Conservation (phyloP, 1,140 invertebrate genomes). For the Listronotus bonariensis region DNA sequence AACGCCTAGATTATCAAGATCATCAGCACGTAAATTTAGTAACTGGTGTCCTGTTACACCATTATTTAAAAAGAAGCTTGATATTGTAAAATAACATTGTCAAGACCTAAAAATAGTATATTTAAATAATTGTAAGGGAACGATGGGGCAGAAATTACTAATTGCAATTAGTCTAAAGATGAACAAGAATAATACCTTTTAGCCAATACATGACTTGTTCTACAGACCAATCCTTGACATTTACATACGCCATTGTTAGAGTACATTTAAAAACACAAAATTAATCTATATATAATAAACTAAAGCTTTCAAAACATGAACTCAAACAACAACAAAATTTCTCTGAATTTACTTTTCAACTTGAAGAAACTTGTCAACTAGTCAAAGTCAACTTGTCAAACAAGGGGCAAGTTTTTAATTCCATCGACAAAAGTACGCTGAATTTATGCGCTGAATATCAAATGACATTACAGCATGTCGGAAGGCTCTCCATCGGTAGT, state of each 20-base stretch:
- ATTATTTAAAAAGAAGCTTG: slow-evolving; percentile 80
- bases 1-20: slow-evolving; percentile 84
- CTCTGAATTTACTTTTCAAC: background rate
- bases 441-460: no score
- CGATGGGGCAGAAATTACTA: slow-evolving; percentile 1
- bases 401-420: no score
- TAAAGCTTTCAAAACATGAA: background rate
- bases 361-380: slow-evolving; percentile 6
- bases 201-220: slow-evolving; percentile 93
- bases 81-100: slow-evolving; percentile 79
- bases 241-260: slow-evolving; percentile 77
- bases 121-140: background rate
- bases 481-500: no score
- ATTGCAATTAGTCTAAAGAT: slow-evolving; percentile 3
- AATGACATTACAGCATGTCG: no score
- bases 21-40: slow-evolving; percentile 80
- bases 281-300: background rate
- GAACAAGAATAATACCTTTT: slow-evolving; percentile 66
- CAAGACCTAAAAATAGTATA: slow-evolving; percentile 68
- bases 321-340: background rate
- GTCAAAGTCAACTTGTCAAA: no score
- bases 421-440: no score
- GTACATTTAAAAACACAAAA: slow-evolving; percentile 4
- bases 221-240: slow-evolving; percentile 90
- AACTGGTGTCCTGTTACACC: slow-evolving; percentile 81